Base-by-base conservation (phyloP, 2,113 vertebrate species). In the Oenanthe oenanthe region DNA sequence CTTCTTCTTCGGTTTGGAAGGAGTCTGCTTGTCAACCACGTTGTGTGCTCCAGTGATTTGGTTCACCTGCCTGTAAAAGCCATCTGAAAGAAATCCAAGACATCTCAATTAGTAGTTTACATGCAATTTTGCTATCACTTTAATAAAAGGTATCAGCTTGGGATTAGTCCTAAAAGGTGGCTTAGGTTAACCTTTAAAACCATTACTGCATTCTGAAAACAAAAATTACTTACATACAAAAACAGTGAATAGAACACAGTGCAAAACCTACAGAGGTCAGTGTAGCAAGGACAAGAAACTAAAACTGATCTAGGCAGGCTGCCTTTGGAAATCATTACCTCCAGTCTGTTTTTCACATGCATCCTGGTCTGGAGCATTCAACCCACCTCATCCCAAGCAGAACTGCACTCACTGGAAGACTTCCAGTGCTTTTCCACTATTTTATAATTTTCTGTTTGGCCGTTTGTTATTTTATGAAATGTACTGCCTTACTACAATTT, bases 21-120 rank as follows among this genome's bases (percentile, higher is more conserved):
- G 97, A 4, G 98, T 98, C 86, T 98, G 98, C 43, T 98, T 98
- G 80, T 99, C 98, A 22, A 92, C 90, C 63, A 99, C 97, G n/a
- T 99, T 99, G 96, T 99, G 99, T 91, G 99, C 99, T 3, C 99
- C 98, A 54, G 98, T 98, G 92, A 99, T 99, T 97, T 99, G 99
- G 75, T 99, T 99, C 88, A 99, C 98, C 67, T 99, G 99, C 86
- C 98, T 99, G 95, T 99, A 99, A 98, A 98, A 99, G 43, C 99
- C 99, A 97, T 99, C 99, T 99, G 97, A 95, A 98, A 97, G 77
- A 97, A 56, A 89, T 51, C 40, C 84, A 58, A 96, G n/a, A 60
- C 56, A 71, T 75, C 4, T 73, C 38, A 45, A 7, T 87, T 67
- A 89, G 20, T 7, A 88, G 26, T 42, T 77, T 42, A 34, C 34